Base-by-base conservation (phyloP, 2,888 invertebrate species). In the Pollenia amentaria region DNA sequence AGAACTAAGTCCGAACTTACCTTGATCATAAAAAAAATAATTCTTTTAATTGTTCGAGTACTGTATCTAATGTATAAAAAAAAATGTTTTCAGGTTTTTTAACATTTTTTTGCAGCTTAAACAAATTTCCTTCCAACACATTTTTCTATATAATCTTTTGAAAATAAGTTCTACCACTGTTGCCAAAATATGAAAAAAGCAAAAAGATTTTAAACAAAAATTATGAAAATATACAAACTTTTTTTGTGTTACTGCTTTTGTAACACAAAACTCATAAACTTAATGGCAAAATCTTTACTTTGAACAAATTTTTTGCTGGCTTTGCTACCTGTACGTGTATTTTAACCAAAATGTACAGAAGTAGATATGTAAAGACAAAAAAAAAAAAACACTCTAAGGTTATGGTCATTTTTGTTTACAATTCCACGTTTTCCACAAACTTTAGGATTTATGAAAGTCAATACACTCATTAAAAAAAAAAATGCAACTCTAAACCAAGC, bases 261-360 rank as follows among this genome's bases (percentile, higher is more conserved):
- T 78, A 78, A 65, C 72, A 53, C 38, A 72, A 69, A 84, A 80
- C 79, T 84, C 65, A 79, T 84, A 84, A 78, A 44, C 46, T 67
- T 79, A 79, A 84, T 72, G 60, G 79, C 46, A 29, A 53, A 69
- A 80, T 69, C 69, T 75, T 79, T 79, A 75, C 62, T 84, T 77
- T 72, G 48, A 14, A 64, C 51, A 29, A 40, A 21, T 42, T 57
- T 73, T 40, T n/a, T n/a, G 42, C 42, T 69, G 14, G 18, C n/a
- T 57, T 80, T 38, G 1, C 42, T n/a, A 57, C 1, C n/a, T 57
- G 40, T 29, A 14, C 29, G 48, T 44, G 21, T 11, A 1, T 38
- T 38, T 38, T 53, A 64, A 57, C 16, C 44, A 51, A 57, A 14
- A n/a, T 44, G n/a, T 44, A 42, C 1, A 44, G 9, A 53, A 65